Evolutionary conservation across 2,113 vertebrate genomes (phyloP), one percentile per base, ranked within the genome.

Genomic region (Kryptolebias marmoratus): DNA sequence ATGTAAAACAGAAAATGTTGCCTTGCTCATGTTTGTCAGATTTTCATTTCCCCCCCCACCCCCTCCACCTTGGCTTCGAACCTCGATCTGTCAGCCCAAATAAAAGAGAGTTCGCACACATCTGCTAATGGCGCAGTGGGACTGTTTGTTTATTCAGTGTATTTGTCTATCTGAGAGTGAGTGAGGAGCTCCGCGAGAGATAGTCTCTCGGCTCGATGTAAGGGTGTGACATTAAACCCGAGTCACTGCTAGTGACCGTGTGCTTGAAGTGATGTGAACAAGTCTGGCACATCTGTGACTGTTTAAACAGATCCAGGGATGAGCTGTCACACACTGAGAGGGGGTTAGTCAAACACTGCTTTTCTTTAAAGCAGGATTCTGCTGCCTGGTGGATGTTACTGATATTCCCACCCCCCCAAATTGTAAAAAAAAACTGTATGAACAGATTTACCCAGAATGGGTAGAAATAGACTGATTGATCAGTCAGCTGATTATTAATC

Each of bases 31-130:
- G 31, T 11, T 67, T 36, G 53, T 71, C 60, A 15, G 59, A 58
- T 80, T 76, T 72, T 54, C 73, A 6, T 53, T 53, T 2, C 10
- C 18, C 18, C 16, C 36, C 76, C 39, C 10, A 7, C 22, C 22
- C 22, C 22, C 22, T 22, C 71, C 48, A 49, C 47, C 71, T 71
- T 78, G 75, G 75, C 60, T 78, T 73, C 8, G 36, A 56, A 67
- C 55, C 39, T 63, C 52, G 71, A 22, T 42, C 73, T 87, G 82
- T 78, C 65, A 67, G 47, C 49, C 60, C 59, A 59, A 71, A 76
- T 61, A 73, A 78, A 76, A 78, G 80, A 14, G 75, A 80, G 82
- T 86, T 87, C 78, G 82, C 83, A 88, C 74, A 80, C 80, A 76
- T 87, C 82, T 84, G 85, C 81, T 86, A 86, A 90, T 86, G 80